Evolutionary conservation across 1,140 invertebrate genomes (phyloP), one percentile per base, ranked within the genome.

Genomic region (Lepidurus packardi): DNA sequence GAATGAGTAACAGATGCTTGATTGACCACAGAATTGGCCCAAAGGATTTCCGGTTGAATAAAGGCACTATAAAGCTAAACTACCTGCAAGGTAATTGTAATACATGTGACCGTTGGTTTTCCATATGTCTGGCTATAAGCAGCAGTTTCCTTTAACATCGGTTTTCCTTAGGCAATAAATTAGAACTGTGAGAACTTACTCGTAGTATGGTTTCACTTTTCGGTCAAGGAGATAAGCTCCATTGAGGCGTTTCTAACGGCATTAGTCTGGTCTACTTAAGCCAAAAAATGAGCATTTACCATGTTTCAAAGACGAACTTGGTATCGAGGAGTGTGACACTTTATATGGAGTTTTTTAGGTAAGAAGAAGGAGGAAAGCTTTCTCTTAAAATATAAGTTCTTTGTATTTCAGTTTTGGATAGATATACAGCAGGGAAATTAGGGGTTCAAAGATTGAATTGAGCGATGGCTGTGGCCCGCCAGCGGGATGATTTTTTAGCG

Each of bases 391-490:
- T 65, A 65, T n/a, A 16, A 11, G 53, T 65, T 65, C 53, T 34
- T 34, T 65, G 53, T 65, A 65, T 65, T 65, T 65, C 53, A 21
- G 13, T 16, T 65, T 21, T 34, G 34, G 34, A 65, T 65, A 65
- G 53, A 65, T 65, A 65, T 65, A 65, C 53, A 65, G 21, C 21
- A 65, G 53, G 53, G 53, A 65, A 65, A 21, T 65, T 65, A 7
- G 6, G 13, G 16, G 21, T n/a, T n/a, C 2, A 21, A 21, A 65
- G 16, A 65, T 65, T 65, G 53, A 65, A 65, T 65, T 65, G 53
- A 65, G 53, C 53, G 53, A 65, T 65, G 53, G 53, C 53, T 65
- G 53, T 13, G 53, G 53, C 53, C 53, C 53, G 53, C 53, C 53
- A 65, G 53, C 53, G 53, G 53, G 53, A 65, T 65, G 53, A 65